Base-by-base conservation (phyloP, 2,888 invertebrate genomes). In the Girardia tigrina region DNA sequence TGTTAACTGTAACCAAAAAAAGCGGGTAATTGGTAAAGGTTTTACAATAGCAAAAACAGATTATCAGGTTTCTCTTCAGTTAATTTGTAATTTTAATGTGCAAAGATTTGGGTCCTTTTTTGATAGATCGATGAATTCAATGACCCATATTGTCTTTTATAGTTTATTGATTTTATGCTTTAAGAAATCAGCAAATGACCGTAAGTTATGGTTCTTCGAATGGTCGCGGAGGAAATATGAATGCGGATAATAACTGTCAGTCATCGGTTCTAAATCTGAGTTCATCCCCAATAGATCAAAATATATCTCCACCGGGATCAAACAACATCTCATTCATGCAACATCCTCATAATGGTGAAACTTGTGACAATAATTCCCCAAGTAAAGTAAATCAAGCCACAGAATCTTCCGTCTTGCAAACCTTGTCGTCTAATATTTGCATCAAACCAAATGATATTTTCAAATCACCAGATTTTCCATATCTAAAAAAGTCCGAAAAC, bases 141-240 rank as follows among this genome's bases (percentile, higher is more conserved):
- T n/a, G n/a, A n/a, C n/a, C n/a, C n/a, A n/a, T n/a, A n/a, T n/a
- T n/a, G n/a, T n/a, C n/a, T n/a, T n/a, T n/a, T n/a, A n/a, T n/a
- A n/a, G n/a, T n/a, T 36, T 36, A 16, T 16, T 36, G 16, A 36
- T 20, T 20, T n/a, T 56, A 8, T 6, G n/a, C 56, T 20, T 56
- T n/a, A n/a, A 74, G 74, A 26, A 74, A 56, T 56, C 74, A 74
- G 20, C 74, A 74, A 23, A 74, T 74, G 74, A 74, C 74, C 12
- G 74, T 74, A 42, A 74, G 74, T 28, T 56, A 74, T 23, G 74
- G 74, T 56, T 56, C 56, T 2, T 56, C n/a, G 8, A 56, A 56
- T 56, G 56, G 56, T 56, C 56, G 56, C 4, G 56, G 56, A 56
- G 56, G 56, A 56, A 23, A 20, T 20, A 56, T 56, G 56, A 56